Percentiles rank a stretch among this genome's conserved stretches.
Evolutionary conservation across 2,888 invertebrate species (phyloP).

Genomic region (Euspilapteryx auroguttella): DNA sequence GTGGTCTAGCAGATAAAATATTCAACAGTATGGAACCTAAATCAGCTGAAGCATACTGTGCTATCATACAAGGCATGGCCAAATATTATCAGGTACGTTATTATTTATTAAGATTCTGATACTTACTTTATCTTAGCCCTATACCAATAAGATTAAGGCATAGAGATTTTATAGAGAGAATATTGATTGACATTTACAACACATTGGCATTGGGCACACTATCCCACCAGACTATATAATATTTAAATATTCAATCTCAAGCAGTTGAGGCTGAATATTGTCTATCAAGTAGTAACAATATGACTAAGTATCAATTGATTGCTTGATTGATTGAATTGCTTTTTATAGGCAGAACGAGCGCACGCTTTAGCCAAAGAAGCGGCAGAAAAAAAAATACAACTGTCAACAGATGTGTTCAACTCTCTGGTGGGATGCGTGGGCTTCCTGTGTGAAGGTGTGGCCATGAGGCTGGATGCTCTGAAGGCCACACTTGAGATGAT

Average conservation of each 20-base stretch:
- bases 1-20: constrained; percentile 73
- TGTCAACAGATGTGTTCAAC: constrained; percentile 73
- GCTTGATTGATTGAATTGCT: no score
- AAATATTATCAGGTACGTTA: constrained; percentile 67
- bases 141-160: no score
- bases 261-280: no score
- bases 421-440: constrained; percentile 63
- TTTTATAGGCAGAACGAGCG: constrained; percentile 63
- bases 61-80: constrained; percentile 81
- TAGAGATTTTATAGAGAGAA: no score
- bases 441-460: constrained; percentile 66
- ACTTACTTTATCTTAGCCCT: no score
- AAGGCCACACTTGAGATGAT: constrained; percentile 66
- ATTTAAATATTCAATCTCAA: no score
- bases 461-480: constrained; percentile 66
- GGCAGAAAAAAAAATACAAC: constrained; percentile 59
- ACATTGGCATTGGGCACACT: no score
- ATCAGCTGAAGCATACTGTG: constrained; percentile 69
- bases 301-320: not conserved
- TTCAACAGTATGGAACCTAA: constrained; percentile 73
- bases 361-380: constrained; percentile 68
- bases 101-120: not conserved
- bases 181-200: no score
- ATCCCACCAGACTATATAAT: no score
- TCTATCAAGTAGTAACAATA: no score